Conservation (phyloP, 2,113 vertebrate genomes). For the Pterocles gutturalis region DNA sequence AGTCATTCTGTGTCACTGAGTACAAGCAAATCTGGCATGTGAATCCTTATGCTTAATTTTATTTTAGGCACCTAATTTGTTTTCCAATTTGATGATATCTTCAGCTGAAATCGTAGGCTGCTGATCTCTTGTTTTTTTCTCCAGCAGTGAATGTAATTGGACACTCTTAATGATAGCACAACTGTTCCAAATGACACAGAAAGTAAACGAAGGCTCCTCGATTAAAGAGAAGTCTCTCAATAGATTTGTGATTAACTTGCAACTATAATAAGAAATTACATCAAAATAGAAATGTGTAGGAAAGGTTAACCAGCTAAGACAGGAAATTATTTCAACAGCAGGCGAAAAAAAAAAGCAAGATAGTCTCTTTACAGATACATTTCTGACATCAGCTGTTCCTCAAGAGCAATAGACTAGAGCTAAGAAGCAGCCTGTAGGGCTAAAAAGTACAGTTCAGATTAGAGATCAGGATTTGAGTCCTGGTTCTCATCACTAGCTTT, state of each 20-base stretch:
- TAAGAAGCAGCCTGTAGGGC: neutral
- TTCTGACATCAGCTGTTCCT: constrained; percentile 37
- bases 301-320: constrained; percentile 74
- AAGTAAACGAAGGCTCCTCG: constrained; percentile 60
- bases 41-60: constrained; percentile 74
- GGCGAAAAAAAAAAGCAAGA: neutral
- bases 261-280: constrained; percentile 73
- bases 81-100: constrained; percentile 68
- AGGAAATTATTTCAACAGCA: constrained; percentile 51
- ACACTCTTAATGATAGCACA: constrained; percentile 50
- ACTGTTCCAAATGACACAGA: constrained; percentile 43
- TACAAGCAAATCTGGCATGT: constrained; percentile 64
- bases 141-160: constrained; percentile 76
- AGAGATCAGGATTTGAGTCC: neutral
- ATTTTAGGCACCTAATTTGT: constrained; percentile 80
- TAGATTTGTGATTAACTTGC: constrained; percentile 77
- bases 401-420: constrained; percentile 48
- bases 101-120: constrained; percentile 65
- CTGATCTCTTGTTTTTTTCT: constrained; percentile 68
- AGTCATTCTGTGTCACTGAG: constrained; percentile 60
- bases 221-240: constrained; percentile 70
- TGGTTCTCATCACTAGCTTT: neutral
- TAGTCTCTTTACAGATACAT: neutral
- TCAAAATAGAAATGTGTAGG: constrained; percentile 72
- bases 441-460: neutral